phyloP scores from a whole-genome alignment of 2,113 vertebrate genomes.

The Clarias macrocephalus region DNA sequence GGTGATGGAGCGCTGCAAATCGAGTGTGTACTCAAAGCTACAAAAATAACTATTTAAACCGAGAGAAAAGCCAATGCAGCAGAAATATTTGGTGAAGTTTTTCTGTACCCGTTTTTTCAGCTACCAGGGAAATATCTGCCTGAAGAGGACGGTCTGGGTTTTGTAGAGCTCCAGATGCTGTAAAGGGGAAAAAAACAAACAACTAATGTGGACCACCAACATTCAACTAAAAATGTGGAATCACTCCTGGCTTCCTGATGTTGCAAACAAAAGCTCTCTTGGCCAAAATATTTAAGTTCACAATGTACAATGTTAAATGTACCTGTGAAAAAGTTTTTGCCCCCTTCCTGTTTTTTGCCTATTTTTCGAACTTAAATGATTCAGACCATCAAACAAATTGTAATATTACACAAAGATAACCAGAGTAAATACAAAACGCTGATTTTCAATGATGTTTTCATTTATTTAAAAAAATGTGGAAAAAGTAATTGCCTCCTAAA shows the following conservation, averaged over 20 bases:
- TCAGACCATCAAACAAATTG: too few species aligned
- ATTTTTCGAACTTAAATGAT: too few species aligned
- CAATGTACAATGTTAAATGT: too few species aligned
- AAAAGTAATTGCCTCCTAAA: too few species aligned
- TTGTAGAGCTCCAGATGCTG: neutral
- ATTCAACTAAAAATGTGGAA: neutral
- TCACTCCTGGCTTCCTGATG: neutral
- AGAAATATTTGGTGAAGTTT: too few species aligned
- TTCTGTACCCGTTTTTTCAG: neutral
- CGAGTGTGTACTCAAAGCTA: neutral
- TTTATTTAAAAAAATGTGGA: too few species aligned
- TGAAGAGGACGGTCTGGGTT: neutral
- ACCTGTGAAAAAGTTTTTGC: too few species aligned
- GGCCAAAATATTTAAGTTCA: neutral
- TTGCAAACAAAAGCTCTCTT: neutral
- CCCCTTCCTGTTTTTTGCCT: too few species aligned
- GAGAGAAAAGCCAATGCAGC: neutral
- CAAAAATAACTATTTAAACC: neutral
- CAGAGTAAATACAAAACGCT: too few species aligned
- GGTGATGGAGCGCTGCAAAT: conserved; percentile 2
- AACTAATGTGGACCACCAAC: neutral
- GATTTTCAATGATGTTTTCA: too few species aligned
- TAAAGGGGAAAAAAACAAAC: neutral
- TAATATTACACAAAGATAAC: too few species aligned
- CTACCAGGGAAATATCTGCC: neutral